These are phyloP conservation scores for Phlogophora meticulosa DNA, from an alignment of 2,888 invertebrate species.

Conservation along the genomic window DNA sequence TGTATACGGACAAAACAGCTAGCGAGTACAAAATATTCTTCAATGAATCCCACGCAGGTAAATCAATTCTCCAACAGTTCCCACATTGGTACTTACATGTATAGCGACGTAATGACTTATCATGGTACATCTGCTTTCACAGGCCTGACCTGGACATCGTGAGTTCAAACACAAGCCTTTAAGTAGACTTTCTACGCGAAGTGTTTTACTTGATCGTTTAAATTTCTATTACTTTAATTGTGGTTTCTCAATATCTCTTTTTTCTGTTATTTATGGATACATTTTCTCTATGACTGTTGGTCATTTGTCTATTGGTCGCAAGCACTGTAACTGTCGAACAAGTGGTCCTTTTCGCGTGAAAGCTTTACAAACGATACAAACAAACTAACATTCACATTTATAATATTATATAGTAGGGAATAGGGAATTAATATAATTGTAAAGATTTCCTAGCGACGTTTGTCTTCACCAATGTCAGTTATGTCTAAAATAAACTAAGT, in stretches of 20 bases:
- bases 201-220: slow-evolving; percentile 47
- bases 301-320: too few relatives aligned
- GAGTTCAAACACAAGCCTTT: slow-evolving; percentile 38
- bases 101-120: slow-evolving; percentile 38
- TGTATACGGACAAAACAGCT: too few relatives aligned
- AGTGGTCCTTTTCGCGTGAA: too few relatives aligned
- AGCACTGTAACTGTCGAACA: too few relatives aligned
- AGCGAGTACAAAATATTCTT: too few relatives aligned
- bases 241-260: neutral
- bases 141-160: slow-evolving; percentile 41
- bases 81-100: slow-evolving; percentile 14
- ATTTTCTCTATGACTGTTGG: neutral
- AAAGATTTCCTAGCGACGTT: too few relatives aligned
- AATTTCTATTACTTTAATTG: slow-evolving; percentile 22
- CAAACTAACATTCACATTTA: too few relatives aligned
- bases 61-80: neutral
- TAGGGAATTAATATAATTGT: too few relatives aligned
- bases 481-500: too few relatives aligned
- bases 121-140: slow-evolving; percentile 52
- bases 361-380: too few relatives aligned
- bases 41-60: neutral
- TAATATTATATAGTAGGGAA: too few relatives aligned
- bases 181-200: slow-evolving; percentile 49
- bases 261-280: neutral
- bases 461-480: too few relatives aligned